Base-by-base conservation (phyloP, 2,797 vertebrate genomes). In the Fratercula arctica region DNA sequence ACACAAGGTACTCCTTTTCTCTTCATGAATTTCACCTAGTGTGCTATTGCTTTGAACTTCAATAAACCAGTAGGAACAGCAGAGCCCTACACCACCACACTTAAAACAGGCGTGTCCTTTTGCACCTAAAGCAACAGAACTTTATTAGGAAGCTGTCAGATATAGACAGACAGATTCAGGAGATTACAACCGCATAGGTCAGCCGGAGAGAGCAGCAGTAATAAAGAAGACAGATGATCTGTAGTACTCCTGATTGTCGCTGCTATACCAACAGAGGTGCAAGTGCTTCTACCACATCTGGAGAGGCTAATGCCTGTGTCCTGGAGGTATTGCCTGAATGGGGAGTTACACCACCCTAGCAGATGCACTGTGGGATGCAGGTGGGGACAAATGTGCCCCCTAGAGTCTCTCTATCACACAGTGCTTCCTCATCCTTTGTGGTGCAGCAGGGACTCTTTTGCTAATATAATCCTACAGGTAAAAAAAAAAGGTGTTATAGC, bases 221-320 rank as follows among this genome's bases (percentile, higher is more conserved):
- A 95, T 93, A 95, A 95, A 92, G 80, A 89, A 82, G 86, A 92
- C 33, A 64, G 77, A 90, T 51, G 57, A 87, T 90, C 84, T 45
- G 68, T 11, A 12, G 46, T 75, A 43, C 53, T 96, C 19, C 16
- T 2, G 25, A 50, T 46, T n/a, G 60, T 59, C 0, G 0, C 83
- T 75, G 74, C 74, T 85, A 12, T 46, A 74, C 35, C 73, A 66
- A 61, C 41, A 61, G 72, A 90, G 72, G 54, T 69, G 37, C 57
- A 80, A 86, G 59, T 57, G 60, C 68, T 85, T 61, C 72, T 68
- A 21, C 33, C 70, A 46, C n/a, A 74, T 43, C 67, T 79, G 48
- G 77, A 89, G 37, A 86, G 54, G 60, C 39, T 76, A 46, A 63
- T 79, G 35, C 48, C n/a, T 61, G 61, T 90, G 74, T 82, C 77